These are phyloP conservation scores for Melinaea menophilus DNA, from an alignment of 2,888 invertebrate species.

Conservation along the genomic window DNA sequence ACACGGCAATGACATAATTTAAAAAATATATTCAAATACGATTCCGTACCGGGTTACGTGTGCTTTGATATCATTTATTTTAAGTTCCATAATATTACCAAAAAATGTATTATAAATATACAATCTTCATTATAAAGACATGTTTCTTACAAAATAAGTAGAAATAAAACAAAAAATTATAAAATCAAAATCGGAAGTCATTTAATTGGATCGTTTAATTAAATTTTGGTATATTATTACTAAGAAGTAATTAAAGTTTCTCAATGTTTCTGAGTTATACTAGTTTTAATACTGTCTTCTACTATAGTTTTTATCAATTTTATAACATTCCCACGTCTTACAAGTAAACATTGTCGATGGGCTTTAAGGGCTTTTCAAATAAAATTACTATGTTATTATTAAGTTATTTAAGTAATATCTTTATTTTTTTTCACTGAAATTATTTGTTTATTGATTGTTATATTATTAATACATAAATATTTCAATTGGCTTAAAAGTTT, in stretches of 20 bases:
- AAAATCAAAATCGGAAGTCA: conserved; percentile 10
- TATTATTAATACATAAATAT: too few relatives aligned
- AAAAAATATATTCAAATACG: conserved; percentile 40
- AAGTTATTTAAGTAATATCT: neutral
- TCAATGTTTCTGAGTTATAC: conserved; percentile 45
- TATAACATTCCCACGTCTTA: conserved; percentile 20
- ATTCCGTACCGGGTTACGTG: conserved; percentile 7
- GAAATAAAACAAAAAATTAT: neutral
- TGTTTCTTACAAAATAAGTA: neutral
- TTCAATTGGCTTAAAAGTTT: too few relatives aligned
- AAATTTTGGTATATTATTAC: conserved; percentile 56
- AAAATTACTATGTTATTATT: neutral
- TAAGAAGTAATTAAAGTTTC: conserved; percentile 64
- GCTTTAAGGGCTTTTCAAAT: neutral
- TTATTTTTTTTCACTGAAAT: too few relatives aligned
- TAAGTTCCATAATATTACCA: neutral
- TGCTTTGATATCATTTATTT: neutral
- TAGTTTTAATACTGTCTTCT: conserved; percentile 33
- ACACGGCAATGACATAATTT: conserved; percentile 71
- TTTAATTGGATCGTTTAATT: conserved; percentile 52
- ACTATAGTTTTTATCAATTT: conserved; percentile 19
- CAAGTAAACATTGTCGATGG: conserved; percentile 6
- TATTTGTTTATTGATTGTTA: too few relatives aligned
- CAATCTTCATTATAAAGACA: neutral
- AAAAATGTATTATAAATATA: neutral